Evolutionary conservation across 2,797 vertebrate genomes (phyloP).

Genomic region (Acrossocheilus wenchowensis): DNA sequence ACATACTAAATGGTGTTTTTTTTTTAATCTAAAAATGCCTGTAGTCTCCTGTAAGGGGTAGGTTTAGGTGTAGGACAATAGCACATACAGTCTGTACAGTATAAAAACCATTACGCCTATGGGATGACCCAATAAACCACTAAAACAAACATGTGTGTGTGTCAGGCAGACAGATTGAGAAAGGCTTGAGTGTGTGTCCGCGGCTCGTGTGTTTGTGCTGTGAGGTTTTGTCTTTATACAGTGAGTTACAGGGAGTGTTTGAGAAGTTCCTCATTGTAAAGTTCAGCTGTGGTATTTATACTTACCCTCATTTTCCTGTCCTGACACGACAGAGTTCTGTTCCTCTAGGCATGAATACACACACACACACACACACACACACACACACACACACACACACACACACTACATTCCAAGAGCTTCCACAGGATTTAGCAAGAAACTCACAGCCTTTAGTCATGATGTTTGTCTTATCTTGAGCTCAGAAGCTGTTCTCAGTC

Average conservation of each 20-base stretch:
- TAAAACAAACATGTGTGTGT: not conserved
- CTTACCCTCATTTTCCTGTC: conserved; percentile 6
- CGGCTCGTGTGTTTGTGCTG: not conserved
- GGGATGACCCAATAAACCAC: no score
- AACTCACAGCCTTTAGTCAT: not conserved
- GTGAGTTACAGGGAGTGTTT: not conserved
- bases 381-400: not conserved
- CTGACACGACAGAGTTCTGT: conserved; percentile 8
- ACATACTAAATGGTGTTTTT: no score
- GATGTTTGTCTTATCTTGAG: not conserved
- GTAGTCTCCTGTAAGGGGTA: no score
- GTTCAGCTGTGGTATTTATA: not conserved
- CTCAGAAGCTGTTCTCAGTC: not conserved
- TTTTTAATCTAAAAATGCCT: no score
- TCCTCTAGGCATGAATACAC: not conserved
- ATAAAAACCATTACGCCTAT: no score
- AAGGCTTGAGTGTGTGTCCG: not conserved
- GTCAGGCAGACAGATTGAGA: not conserved
- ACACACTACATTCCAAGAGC: conserved; percentile 35
- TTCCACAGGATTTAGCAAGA: conserved; percentile 10
- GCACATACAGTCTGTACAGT: no score
- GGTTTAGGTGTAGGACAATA: no score
- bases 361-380: not conserved
- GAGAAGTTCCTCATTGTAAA: not conserved
- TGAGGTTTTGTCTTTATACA: not conserved